Evolutionary conservation across 2,888 invertebrate genomes (phyloP), one percentile per base, ranked within the genome.

Genomic region (Tridacna crocea): DNA sequence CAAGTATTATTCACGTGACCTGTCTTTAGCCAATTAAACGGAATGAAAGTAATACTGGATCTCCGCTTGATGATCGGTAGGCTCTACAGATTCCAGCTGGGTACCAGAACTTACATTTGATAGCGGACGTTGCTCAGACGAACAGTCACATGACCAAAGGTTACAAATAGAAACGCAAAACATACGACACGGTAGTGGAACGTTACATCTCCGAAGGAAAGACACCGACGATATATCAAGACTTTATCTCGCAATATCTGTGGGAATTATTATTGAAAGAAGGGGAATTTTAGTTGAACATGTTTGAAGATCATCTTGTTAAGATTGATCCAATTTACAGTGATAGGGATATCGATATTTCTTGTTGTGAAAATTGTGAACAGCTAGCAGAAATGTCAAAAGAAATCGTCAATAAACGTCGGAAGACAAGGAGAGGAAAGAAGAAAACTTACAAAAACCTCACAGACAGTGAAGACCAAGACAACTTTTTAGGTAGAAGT

Each of bases 341-440:
- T 36, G 36, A 36, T 36, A 36, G 36, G 36, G 2, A 2, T 4
- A 36, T 2, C 3, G 36, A 36, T 36, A 27, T 26, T 36, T 27
- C 19, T 12, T 26, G 4, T 63, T 63, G 65, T 51, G 48, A 65
- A 12, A 55, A 48, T 36, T 75, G 75, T 51, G 65, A 65, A 36
- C 24, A 72, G 51, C n/a, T 78, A 48, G 72, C 72, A n/a, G 61
- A 46, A 70, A 86, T 83, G 85, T 66, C 78, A n/a, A 78, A 80
- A 55, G 26, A 48, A 47, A 47, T n/a, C 22, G 75, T 55, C 46
- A 10, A 8, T 10, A 72, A 74, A 72, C 65, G 75, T 36, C 76
- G 68, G 47, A 87, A 83, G 72, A 82, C 85, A 17, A 79, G 88
- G 15, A 80, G 88, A 27, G 87, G 87, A 55, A 85, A 81, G 80